Percentiles rank a stretch among this genome's conserved stretches.
These are phyloP conservation scores for Tromatobia lineatoria DNA, from an alignment of 2,888 invertebrate species.

Conservation along the genomic window DNA sequence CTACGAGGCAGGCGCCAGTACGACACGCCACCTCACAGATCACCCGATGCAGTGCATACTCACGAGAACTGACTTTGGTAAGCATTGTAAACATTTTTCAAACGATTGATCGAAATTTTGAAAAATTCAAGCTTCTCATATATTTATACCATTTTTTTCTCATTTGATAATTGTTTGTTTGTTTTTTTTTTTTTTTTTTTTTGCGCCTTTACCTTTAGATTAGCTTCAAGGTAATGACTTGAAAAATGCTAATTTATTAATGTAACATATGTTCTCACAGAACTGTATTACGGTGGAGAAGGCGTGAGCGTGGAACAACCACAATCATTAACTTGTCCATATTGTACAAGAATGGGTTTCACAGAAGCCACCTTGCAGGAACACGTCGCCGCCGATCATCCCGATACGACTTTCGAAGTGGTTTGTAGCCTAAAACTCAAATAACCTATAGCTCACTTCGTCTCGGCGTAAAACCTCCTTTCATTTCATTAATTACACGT, in stretches of 20 bases:
- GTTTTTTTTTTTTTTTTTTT: too few species aligned
- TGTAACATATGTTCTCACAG: constrained; percentile 85
- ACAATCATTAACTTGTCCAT: constrained; percentile 98
- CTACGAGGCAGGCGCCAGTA: constrained; percentile 96
- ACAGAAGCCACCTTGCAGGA: constrained; percentile 96
- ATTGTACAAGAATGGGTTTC: constrained; percentile 98
- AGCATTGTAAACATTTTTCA: constrained; percentile 69
- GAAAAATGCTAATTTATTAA: background rate
- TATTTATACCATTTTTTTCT: too few species aligned
- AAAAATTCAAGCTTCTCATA: too few species aligned
- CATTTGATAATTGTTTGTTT: too few species aligned
- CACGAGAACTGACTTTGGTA: constrained; percentile 98
- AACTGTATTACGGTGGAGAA: constrained; percentile 98
- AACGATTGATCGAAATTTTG: too few species aligned
- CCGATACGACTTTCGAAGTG: constrained; percentile 96
- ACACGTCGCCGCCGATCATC: constrained; percentile 96
- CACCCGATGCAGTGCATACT: constrained; percentile 99
- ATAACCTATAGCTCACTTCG: background rate
- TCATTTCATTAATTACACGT: background rate
- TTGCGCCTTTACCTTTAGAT: too few species aligned
- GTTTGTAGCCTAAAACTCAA: constrained; percentile 85
- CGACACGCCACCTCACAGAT: constrained; percentile 96
- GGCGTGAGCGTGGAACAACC: constrained; percentile 96
- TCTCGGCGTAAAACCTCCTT: background rate
- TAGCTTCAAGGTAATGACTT: background rate